These are phyloP conservation scores for Geodia barretti DNA, from an alignment of 37 sponge, comb jelly and placozoan species.

Conservation along the genomic window DNA sequence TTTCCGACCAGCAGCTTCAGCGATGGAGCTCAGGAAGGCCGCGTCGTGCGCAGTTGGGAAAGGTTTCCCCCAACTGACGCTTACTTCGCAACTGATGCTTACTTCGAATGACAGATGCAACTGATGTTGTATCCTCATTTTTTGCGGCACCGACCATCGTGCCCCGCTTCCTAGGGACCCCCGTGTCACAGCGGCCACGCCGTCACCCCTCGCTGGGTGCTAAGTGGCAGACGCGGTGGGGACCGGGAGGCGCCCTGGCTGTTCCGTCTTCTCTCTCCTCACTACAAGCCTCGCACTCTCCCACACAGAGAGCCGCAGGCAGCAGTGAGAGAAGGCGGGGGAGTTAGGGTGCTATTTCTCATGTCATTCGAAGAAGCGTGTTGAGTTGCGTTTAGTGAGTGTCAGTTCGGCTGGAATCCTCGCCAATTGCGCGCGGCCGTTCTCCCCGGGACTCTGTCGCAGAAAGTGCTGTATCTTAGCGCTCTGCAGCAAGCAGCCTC, in stretches of 20 bases:
- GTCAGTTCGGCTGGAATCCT: conserved; percentile 11
- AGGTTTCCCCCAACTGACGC: conserved; percentile 47
- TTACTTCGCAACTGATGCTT: conserved; percentile 78
- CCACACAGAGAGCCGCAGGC: not conserved
- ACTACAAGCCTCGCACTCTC: not conserved
- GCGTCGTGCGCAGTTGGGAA: conserved; percentile 39
- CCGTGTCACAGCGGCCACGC: conserved; percentile 76
- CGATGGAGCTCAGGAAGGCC: conserved; percentile 28
- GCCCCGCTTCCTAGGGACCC: conserved; percentile 25
- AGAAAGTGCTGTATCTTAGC: too few species aligned
- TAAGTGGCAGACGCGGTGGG: conserved; percentile 69
- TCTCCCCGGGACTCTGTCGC: not conserved
- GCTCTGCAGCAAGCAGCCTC: too few species aligned
- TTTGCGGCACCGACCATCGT: conserved; percentile 12
- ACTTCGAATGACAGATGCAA: conserved; percentile 31
- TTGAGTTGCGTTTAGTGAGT: not conserved
- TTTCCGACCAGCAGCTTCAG: not conserved
- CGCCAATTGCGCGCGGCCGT: conserved; percentile 10
- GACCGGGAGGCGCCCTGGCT: conserved; percentile 60
- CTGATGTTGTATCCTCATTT: conserved; percentile 10
- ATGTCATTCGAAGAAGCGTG: not conserved
- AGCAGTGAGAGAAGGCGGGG: conserved; percentile 9
- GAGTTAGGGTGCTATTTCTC: conserved; percentile 10
- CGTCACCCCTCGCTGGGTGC: conserved; percentile 57
- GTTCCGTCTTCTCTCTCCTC: not conserved